Conservation (phyloP, 2,888 invertebrate species). For the Lasiommata megera region DNA sequence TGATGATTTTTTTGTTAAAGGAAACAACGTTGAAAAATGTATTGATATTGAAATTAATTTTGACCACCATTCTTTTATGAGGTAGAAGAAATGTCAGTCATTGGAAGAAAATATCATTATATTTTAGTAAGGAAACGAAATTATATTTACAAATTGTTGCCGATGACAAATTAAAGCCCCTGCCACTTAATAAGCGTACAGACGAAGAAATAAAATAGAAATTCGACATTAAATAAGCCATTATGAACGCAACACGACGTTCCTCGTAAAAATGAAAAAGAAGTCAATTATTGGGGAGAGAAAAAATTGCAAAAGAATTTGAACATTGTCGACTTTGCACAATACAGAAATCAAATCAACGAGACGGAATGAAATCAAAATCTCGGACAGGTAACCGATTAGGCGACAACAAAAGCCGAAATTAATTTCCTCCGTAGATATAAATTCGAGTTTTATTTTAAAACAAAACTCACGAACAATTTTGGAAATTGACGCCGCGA, state of each 20-base stretch:
- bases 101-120: constrained; percentile 3
- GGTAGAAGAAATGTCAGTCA: not conserved
- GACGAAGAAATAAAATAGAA: constrained; percentile 22
- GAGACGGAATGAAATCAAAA: constrained; percentile 51
- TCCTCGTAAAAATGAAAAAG: constrained; percentile 26
- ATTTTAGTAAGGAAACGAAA: not conserved
- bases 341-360: constrained; percentile 42
- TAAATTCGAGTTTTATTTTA: constrained; percentile 70
- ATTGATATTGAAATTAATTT: constrained; percentile 16
- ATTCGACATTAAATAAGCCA: constrained; percentile 25
- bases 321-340: constrained; percentile 33
- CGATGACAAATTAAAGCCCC: constrained; percentile 18
- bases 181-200: constrained; percentile 14
- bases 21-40: constrained; percentile 14
- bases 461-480: constrained; percentile 72
- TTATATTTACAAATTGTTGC: constrained; percentile 2
- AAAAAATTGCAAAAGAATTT: constrained; percentile 24
- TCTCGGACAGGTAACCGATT: constrained; percentile 66
- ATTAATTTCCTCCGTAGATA: constrained; percentile 64
- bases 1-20: too few relatives aligned
- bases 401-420: constrained; percentile 64
- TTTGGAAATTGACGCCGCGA: constrained; percentile 72
- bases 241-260: constrained; percentile 21
- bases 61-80: not conserved
- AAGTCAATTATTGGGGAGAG: constrained; percentile 26